Evolutionary conservation across 2,113 vertebrate species (phyloP).

Genomic region (Daubentonia madagascariensis): DNA sequence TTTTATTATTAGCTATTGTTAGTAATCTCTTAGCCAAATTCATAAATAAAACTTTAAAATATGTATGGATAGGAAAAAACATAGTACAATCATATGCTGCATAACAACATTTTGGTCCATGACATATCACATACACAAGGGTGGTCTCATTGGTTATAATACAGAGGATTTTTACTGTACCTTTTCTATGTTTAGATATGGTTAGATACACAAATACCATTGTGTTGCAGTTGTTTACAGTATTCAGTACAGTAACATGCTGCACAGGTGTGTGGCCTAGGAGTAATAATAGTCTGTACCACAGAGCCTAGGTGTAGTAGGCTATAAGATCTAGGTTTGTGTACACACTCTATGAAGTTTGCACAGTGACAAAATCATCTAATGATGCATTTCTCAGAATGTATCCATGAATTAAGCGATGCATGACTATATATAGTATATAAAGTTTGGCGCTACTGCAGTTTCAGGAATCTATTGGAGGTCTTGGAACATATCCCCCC

Average conservation of each 20-base stretch:
- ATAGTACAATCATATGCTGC: background rate
- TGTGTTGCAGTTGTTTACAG: background rate
- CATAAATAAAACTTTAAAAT: background rate
- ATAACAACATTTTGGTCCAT: background rate
- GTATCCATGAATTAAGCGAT: background rate
- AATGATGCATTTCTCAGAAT: background rate
- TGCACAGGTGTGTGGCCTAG: background rate
- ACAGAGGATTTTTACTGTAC: background rate
- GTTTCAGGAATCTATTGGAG: background rate
- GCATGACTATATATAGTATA: background rate
- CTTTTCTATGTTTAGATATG: background rate
- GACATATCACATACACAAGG: background rate
- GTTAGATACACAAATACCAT: background rate
- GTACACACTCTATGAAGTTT: background rate
- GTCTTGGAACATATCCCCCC: background rate
- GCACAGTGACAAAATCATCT: background rate
- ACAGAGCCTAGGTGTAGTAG: background rate
- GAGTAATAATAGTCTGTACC: background rate
- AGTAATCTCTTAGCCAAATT: background rate
- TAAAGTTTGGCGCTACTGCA: background rate
- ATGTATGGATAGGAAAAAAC: background rate
- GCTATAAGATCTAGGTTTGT: background rate
- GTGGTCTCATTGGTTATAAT: background rate
- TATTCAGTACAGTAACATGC: background rate
- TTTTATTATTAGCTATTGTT: background rate